phyloP scores from a whole-genome alignment of 2,888 invertebrate genomes.

The Cartodere bifasciata region DNA sequence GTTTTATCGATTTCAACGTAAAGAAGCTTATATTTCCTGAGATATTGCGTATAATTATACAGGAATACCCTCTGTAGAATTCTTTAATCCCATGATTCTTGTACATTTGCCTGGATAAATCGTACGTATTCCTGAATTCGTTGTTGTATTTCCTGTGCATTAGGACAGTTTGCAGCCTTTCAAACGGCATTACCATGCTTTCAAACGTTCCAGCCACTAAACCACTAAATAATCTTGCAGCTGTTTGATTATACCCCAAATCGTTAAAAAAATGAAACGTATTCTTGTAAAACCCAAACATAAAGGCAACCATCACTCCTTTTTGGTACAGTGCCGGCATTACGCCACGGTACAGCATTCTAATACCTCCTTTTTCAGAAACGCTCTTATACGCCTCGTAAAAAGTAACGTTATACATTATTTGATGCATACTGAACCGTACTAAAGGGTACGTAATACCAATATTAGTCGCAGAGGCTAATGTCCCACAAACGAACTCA shows the following conservation, averaged over 20 bases:
- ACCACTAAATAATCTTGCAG: slow-evolving; percentile 50
- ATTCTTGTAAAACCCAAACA: slow-evolving; percentile 85
- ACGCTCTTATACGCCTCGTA: slow-evolving; percentile 60
- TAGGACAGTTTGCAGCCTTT: slow-evolving; percentile 80
- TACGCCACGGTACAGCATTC: slow-evolving; percentile 72
- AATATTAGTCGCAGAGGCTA: slow-evolving; percentile 80
- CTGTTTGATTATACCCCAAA: slow-evolving; percentile 39
- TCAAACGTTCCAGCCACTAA: slow-evolving; percentile 60
- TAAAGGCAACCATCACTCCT: slow-evolving; percentile 73
- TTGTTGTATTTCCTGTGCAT: slow-evolving; percentile 69
- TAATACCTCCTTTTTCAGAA: slow-evolving; percentile 58
- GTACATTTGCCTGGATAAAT: slow-evolving; percentile 56
- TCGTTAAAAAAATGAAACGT: slow-evolving; percentile 45
- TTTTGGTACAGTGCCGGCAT: slow-evolving; percentile 81
- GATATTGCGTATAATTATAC: slow-evolving; percentile 36
- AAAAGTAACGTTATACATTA: slow-evolving; percentile 66
- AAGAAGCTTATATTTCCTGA: slow-evolving; percentile 44
- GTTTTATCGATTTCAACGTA: slow-evolving; percentile 8
- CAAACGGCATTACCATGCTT: slow-evolving; percentile 79
- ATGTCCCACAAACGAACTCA: slow-evolving; percentile 84
- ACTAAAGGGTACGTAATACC: slow-evolving; percentile 80
- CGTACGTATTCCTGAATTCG: slow-evolving; percentile 66
- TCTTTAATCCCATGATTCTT: slow-evolving; percentile 63
- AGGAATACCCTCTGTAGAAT: slow-evolving; percentile 69
- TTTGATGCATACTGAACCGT: slow-evolving; percentile 91